Evolutionary conservation across 2,888 invertebrate genomes (phyloP).

Genomic region (Caradrina kadenii): DNA sequence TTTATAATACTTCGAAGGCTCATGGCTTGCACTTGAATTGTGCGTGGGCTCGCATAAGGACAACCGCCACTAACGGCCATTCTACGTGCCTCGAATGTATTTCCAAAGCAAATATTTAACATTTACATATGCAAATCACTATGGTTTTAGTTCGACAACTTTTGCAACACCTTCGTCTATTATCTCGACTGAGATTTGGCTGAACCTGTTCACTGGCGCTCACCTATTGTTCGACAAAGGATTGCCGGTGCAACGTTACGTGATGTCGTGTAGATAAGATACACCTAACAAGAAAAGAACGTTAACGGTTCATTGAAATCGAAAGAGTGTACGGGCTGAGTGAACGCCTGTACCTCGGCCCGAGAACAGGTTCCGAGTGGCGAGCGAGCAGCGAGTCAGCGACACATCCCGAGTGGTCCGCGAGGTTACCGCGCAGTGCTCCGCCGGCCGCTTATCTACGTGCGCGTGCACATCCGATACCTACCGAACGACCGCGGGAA

Average conservation of each 20-base stretch:
- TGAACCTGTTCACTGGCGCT: constrained; percentile 53
- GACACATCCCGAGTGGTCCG: constrained; percentile 83
- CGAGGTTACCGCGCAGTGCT: constrained; percentile 84
- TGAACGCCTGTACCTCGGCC: constrained; percentile 76
- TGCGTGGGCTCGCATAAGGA: constrained; percentile 82
- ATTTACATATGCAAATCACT: constrained; percentile 66
- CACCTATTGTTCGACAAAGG: constrained; percentile 60
- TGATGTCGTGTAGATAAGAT: constrained; percentile 82
- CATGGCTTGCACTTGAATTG: constrained; percentile 68
- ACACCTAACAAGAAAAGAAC: constrained; percentile 80
- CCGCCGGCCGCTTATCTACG: constrained; percentile 82
- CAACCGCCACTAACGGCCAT: constrained; percentile 74
- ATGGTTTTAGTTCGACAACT: constrained; percentile 50
- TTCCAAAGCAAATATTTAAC: constrained; percentile 67
- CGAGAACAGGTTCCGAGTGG: constrained; percentile 85
- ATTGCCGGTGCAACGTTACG: constrained; percentile 76
- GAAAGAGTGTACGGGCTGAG: constrained; percentile 81
- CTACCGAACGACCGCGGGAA: constrained; percentile 66
- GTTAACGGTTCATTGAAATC: constrained; percentile 90
- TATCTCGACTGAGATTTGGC: constrained; percentile 65
- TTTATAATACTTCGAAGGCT: constrained; percentile 59
- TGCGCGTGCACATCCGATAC: constrained; percentile 79
- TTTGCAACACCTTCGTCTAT: constrained; percentile 58
- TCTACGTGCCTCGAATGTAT: constrained; percentile 77
- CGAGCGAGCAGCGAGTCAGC: constrained; percentile 72